These are phyloP conservation scores for Falco punctatus DNA, from an alignment of 2,113 vertebrate genomes.

Conservation along the genomic window DNA sequence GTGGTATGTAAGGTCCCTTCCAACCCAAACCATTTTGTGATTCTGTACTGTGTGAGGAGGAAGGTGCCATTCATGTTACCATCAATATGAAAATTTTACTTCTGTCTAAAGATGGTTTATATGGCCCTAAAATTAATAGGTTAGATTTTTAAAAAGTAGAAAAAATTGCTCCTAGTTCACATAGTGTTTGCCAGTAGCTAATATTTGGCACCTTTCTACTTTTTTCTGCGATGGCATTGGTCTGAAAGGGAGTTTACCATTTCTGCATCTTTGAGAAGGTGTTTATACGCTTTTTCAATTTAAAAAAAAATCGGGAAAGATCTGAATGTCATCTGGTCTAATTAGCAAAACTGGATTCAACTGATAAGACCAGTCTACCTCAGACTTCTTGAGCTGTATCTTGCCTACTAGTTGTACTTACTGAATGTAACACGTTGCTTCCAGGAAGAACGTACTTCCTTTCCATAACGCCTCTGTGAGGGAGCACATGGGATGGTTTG, in stretches of 20 bases:
- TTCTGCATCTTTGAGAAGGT: background rate
- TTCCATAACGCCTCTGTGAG: background rate
- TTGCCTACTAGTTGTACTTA: background rate
- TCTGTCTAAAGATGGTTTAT: background rate
- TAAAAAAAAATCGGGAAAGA: background rate
- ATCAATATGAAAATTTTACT: background rate
- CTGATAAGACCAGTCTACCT: background rate
- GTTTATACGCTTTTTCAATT: background rate
- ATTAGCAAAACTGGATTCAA: background rate
- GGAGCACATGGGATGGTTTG: rapidly evolving
- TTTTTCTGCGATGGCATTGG: background rate
- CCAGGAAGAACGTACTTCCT: background rate
- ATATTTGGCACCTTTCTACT: background rate
- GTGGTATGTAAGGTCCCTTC: no score
- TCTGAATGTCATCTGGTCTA: background rate
- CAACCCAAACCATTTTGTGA: no score
- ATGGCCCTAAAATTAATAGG: background rate
- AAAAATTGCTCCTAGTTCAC: background rate
- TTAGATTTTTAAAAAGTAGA: background rate
- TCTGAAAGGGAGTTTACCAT: background rate
- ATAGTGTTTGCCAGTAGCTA: background rate
- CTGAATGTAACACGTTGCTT: background rate
- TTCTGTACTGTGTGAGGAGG: background rate
- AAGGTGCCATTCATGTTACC: background rate
- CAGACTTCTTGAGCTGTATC: background rate